phyloP scores from a whole-genome alignment of 2,888 invertebrate genomes.

The Aquatica leii region DNA sequence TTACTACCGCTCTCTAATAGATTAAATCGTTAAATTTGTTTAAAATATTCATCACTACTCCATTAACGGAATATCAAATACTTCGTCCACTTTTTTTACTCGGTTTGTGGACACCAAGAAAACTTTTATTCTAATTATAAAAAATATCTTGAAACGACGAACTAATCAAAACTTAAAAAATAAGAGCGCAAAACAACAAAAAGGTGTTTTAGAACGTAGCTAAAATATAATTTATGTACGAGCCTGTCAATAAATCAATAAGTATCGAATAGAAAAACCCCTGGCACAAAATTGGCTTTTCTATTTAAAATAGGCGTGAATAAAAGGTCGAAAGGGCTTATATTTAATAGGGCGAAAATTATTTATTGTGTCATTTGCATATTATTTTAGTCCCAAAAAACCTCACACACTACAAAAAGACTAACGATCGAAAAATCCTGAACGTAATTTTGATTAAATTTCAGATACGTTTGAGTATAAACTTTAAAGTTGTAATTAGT shows the following conservation, averaged over 20 bases:
- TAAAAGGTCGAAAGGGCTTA: slow-evolving; percentile 61
- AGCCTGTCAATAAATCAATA: slow-evolving; percentile 48
- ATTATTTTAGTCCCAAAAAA: slow-evolving; percentile 17
- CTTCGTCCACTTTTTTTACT: too few relatives aligned
- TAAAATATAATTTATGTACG: slow-evolving; percentile 25
- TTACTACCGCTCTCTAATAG: background rate
- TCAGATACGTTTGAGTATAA: slow-evolving; percentile 25
- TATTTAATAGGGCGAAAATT: slow-evolving; percentile 55
- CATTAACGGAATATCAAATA: slow-evolving; percentile 1
- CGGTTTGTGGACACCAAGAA: too few relatives aligned
- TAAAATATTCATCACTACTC: background rate
- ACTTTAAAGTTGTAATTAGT: slow-evolving; percentile 36
- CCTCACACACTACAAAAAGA: background rate
- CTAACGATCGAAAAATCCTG: slow-evolving; percentile 13
- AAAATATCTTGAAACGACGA: too few relatives aligned
- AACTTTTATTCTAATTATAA: too few relatives aligned
- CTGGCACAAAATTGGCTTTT: slow-evolving; percentile 69
- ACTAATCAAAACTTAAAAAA: too few relatives aligned
- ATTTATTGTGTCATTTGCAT: slow-evolving; percentile 53
- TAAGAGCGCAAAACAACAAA: too few relatives aligned
- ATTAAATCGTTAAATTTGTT: slow-evolving; percentile 11
- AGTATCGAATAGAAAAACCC: slow-evolving; percentile 56
- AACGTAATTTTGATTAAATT: slow-evolving; percentile 44
- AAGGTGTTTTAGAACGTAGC: too few relatives aligned
- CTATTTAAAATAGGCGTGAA: slow-evolving; percentile 68